These are phyloP conservation scores for Poeciliopsis gracilis DNA, from an alignment of 2,797 vertebrate genomes.

Conservation along the genomic window DNA sequence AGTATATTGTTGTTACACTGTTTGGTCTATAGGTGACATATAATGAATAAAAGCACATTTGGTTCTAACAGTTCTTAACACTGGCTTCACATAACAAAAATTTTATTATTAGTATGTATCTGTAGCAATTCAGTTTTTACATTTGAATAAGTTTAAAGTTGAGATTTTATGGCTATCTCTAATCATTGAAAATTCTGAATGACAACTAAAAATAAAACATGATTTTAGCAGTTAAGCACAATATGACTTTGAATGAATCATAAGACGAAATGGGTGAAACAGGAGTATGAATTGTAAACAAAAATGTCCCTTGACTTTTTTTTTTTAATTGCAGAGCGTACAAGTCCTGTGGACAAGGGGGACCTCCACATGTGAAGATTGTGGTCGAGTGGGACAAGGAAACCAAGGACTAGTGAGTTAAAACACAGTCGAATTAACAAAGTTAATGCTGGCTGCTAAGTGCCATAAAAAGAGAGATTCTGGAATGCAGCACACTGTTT, in stretches of 20 bases:
- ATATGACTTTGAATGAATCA: background rate
- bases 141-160: background rate
- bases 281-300: background rate
- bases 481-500: background rate
- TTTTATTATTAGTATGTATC: no score
- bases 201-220: background rate
- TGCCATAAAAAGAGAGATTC: background rate
- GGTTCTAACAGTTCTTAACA: background rate
- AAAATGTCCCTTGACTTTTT: background rate
- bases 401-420: constrained; percentile 97
- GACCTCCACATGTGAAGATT: constrained; percentile 95
- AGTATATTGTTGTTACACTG: background rate
- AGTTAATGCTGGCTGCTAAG: background rate
- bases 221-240: background rate
- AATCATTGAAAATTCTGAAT: background rate
- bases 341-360: constrained; percentile 95
- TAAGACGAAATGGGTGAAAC: background rate
- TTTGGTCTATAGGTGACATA: background rate
- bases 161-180: background rate
- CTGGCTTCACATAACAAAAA: background rate
- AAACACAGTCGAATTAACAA: background rate
- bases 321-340: constrained; percentile 84
- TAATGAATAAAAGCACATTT: background rate
- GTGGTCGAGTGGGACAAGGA: constrained; percentile 99
- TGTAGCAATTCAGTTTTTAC: background rate